These are phyloP conservation scores for Aspidapion aeneum DNA, from an alignment of 2,888 invertebrate species.

Conservation along the genomic window DNA sequence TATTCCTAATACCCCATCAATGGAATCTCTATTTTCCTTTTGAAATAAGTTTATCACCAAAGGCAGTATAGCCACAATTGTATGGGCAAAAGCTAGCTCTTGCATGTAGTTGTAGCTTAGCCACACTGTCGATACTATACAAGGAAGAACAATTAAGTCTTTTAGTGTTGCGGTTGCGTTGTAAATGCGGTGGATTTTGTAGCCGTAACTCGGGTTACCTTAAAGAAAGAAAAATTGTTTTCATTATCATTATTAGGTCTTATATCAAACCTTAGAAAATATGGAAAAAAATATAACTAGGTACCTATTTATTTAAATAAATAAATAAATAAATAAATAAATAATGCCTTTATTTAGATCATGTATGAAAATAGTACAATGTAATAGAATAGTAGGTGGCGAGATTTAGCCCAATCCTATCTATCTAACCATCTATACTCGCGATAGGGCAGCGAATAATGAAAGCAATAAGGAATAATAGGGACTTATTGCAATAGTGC, in stretches of 20 bases:
- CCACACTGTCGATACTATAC: conserved; percentile 33
- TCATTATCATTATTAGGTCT: neutral
- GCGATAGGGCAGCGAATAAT: no score
- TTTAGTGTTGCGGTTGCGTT: conserved; percentile 35
- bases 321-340: no score
- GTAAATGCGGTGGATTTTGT: conserved; percentile 33
- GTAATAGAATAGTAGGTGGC: no score
- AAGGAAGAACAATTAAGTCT: conserved; percentile 35
- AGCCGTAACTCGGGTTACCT: conserved; percentile 44
- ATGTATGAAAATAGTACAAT: no score
- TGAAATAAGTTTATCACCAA: conserved; percentile 32
- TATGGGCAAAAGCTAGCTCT: conserved; percentile 28
- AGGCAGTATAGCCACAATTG: conserved; percentile 32
- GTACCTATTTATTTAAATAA: neutral
- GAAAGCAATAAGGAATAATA: no score
- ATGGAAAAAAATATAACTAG: neutral
- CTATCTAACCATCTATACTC: no score
- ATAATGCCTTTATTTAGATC: no score
- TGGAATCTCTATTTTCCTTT: conserved; percentile 30
- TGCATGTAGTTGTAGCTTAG: conserved; percentile 29
- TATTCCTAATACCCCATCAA: conserved; percentile 33
- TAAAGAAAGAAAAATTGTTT: conserved; percentile 25
- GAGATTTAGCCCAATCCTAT: no score
- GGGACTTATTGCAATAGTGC: no score
- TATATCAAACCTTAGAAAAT: neutral